Evolutionary conservation across 2,888 invertebrate genomes (phyloP), one percentile per base, ranked within the genome.

Genomic region (Epistrophella euchroma): DNA sequence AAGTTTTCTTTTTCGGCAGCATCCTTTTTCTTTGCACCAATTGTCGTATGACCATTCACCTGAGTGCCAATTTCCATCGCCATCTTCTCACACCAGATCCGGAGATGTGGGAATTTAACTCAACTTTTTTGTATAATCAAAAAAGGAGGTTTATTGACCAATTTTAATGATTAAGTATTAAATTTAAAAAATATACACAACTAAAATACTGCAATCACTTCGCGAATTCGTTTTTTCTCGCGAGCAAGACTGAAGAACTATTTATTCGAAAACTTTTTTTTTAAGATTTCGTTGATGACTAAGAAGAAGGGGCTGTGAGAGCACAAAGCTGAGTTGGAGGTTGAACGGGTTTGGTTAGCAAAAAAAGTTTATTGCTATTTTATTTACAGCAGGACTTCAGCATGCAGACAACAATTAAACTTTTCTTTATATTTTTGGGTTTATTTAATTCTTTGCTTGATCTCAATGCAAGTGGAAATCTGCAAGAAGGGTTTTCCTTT

Each of bases 1-100:
- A 91, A 89, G 84, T 91, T 91, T 88, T 92, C 91, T 88, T 91
- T 91, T 79, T 91, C 91, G 52, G 88, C 90, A 88, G 91, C 91
- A 91, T 91, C 91, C 90, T 91, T 92, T 89, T 91, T 92, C 88
- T 91, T 91, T 43, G 87, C 75, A 50, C 75, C 83, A 77, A 82
- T 37, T 15, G 89, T 88, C 25, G 91, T 91, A 80, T 91, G 90
- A 88, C 91, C 91, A 88, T 90, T 91, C 89, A 90, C 90, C 83
- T 91, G 91, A 82, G 90, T 90, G 81, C 90, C 90, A 89, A 90
- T 91, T 79, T 92, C 91, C 90, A 91, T 88, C 89, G 92, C 91
- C 91, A 91, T 91, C 86, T 88, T 89, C 80, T 55, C 71, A 73
- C 76, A 2, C 32, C 60, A 22, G 15, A 40, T 9, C 15, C 37